Evolutionary conservation across 1,140 invertebrate species (phyloP), one percentile per base, ranked within the genome.

Genomic region (Nebria ingens): DNA sequence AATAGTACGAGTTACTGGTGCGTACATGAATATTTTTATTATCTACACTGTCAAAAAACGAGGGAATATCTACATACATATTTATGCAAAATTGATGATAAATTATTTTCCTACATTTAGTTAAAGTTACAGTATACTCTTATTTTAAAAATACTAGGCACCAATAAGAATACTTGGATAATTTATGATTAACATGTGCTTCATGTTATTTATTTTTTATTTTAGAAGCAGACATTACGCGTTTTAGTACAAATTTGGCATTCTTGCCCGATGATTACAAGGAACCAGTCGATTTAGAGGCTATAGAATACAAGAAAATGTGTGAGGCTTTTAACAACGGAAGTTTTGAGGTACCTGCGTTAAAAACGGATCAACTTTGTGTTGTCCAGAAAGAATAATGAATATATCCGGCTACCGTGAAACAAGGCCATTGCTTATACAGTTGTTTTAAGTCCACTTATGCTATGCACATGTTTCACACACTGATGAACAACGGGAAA

Each of bases 391-490:
- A n/a, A n/a, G 25, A 9, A 34, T 45, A 45, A 45, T 45, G 40
- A 45, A 17, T 11, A 17, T 45, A 45, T 45, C 40, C 40, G 40
- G 40, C 9, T n/a, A n/a, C n/a, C n/a, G 4, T 45, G 4, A 45
- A 45, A 17, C 40, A 45, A 45, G 40, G 40, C 4, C 40, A 17
- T 6, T n/a, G n/a, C n/a, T n/a, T n/a, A n/a, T n/a, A n/a, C n/a
- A 34, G 25, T 34, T 34, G 25, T 34, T 17, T 45, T 17, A 45
- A 29, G 4, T 17, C 17, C 4, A 17, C 40, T 45, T 45, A 6
- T 45, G 40, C 17, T 45, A 45, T 45, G 6, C 40, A 45, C 40
- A 45, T 45, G 40, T 45, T n/a, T 45, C 15, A 45, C 40, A 45
- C 9, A 17, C 40, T 17, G 40, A 4, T 45, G 40, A 45, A 12